phyloP scores from a whole-genome alignment of 1,140 invertebrate species.

The Euura saliciscinereae region DNA sequence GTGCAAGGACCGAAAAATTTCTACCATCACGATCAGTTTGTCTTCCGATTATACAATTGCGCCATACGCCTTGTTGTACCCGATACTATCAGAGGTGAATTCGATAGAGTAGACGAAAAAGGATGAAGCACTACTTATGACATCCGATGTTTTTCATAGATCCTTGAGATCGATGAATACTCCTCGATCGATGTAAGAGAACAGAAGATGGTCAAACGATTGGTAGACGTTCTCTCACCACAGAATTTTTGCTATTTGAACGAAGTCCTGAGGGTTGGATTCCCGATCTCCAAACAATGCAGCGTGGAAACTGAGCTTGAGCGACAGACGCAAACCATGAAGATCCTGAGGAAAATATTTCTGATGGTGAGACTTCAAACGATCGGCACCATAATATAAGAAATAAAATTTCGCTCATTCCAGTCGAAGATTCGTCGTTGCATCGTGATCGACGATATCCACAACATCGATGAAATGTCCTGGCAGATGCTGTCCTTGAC shows the following conservation, averaged over 20 bases:
- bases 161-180: conserved; percentile 29
- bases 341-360: conserved; percentile 38
- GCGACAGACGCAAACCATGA: conserved; percentile 40
- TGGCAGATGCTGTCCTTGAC: conserved; percentile 35
- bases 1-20: conserved; percentile 48
- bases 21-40: conserved; percentile 40
- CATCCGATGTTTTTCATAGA: conserved; percentile 16
- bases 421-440: conserved; percentile 24
- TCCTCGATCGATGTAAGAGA: conserved; percentile 45
- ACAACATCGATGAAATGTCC: conserved; percentile 36
- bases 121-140: too few relatives aligned
- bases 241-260: conserved; percentile 57
- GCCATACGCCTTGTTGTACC: conserved; percentile 29
- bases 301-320: conserved; percentile 36
- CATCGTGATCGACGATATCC: conserved; percentile 38
- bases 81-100: conserved; percentile 35
- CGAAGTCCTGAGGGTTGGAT: conserved; percentile 55
- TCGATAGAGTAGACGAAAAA: too few relatives aligned
- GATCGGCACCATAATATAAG: not conserved
- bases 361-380: conserved; percentile 19
- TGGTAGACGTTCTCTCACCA: conserved; percentile 31
- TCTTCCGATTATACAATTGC: conserved; percentile 29
- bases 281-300: conserved; percentile 50
- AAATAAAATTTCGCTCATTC: not conserved
- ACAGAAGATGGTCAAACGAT: conserved; percentile 39